Conservation (phyloP, 2,797 vertebrate species). For the Helarctos malayanus region DNA sequence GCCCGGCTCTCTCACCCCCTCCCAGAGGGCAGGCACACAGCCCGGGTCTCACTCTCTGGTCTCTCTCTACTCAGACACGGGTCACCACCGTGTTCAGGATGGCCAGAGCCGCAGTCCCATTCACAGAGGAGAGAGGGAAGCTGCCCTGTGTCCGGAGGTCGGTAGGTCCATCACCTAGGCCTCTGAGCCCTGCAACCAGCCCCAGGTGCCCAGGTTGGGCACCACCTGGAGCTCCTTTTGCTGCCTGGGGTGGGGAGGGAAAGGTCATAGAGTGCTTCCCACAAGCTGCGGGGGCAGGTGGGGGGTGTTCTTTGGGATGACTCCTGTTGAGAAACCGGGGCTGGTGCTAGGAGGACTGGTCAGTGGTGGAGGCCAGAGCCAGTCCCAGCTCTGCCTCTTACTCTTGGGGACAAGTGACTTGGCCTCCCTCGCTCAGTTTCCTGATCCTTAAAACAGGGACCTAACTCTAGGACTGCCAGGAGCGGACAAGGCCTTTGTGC, state of each 20-base stretch:
- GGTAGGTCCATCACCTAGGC: rapidly evolving
- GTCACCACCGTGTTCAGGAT: neutral
- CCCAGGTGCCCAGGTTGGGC: neutral
- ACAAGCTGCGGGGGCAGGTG: neutral
- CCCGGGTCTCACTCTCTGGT: neutral
- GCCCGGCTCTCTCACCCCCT: rapidly evolving
- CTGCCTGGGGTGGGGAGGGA: neutral
- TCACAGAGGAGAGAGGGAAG: neutral
- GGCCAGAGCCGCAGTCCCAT: neutral
- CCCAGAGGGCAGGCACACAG: neutral
- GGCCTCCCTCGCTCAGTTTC: neutral
- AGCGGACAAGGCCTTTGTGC: neutral
- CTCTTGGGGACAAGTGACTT: neutral
- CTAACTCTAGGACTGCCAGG: too few relatives aligned
- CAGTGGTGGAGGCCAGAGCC: rapidly evolving
- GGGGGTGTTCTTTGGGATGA: neutral
- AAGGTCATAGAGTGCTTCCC: neutral
- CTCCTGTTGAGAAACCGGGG: too few relatives aligned
- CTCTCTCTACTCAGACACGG: neutral
- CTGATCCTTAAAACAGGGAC: neutral
- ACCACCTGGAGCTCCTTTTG: neutral
- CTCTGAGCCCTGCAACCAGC: neutral
- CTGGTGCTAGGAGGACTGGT: neutral
- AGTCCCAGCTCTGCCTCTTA: neutral
- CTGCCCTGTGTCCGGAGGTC: neutral